A percentile compares a stretch with the other conserved stretches of the same genome.
Evolutionary conservation across 2,113 vertebrate genomes (phyloP).

Genomic region (Manacus vitellinus): DNA sequence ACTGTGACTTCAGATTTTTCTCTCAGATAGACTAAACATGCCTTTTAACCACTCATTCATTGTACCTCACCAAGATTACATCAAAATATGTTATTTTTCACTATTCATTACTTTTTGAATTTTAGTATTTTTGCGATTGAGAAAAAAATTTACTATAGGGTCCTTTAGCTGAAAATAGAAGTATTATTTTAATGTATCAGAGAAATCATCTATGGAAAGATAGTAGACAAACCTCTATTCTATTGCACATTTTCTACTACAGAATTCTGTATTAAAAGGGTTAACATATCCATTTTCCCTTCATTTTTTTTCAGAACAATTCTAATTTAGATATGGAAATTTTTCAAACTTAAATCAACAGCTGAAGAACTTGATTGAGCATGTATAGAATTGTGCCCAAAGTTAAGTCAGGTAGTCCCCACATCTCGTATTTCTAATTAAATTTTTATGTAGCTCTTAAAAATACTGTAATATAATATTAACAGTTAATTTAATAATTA

Average conservation of each 20-base stretch:
- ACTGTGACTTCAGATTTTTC: background rate
- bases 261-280: background rate
- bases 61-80: background rate
- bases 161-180: background rate
- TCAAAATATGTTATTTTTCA: background rate
- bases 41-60: background rate
- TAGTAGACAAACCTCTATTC: background rate
- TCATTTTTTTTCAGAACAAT: background rate
- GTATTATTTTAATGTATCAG: background rate
- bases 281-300: background rate
- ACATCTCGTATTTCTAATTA: background rate
- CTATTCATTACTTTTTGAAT: background rate
- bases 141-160: background rate
- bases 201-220: background rate
- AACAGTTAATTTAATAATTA: slow-evolving; percentile 51
- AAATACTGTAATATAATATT: slow-evolving; percentile 16
- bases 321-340: slow-evolving; percentile 24
- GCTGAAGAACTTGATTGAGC: background rate
- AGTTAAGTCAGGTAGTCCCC: slow-evolving; percentile 9
- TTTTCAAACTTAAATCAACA: slow-evolving; percentile 31
- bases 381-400: background rate
- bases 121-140: background rate
- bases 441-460: slow-evolving; percentile 25
- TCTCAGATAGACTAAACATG: background rate
- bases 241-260: background rate